These are phyloP conservation scores for Antedon mediterranea DNA, from an alignment of 53 echinoderm and acorn worm species.

Conservation along the genomic window DNA sequence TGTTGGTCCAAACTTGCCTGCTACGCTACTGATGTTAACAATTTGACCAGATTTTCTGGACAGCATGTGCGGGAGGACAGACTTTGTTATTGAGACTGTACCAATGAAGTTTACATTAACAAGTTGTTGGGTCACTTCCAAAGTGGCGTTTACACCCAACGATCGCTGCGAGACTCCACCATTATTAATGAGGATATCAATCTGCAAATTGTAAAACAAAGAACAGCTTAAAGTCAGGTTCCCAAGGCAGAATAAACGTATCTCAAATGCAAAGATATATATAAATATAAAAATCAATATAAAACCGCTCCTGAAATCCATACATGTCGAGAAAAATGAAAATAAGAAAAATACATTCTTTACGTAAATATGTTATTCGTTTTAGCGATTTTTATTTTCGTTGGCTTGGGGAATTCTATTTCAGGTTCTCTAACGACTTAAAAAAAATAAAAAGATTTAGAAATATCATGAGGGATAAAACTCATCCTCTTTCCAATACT, in stretches of 20 bases:
- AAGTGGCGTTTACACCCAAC: constrained; percentile 25
- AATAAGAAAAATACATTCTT: too few species aligned
- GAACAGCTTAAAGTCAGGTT: too few species aligned
- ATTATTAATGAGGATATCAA: constrained; percentile 80
- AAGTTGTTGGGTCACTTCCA: constrained; percentile 48
- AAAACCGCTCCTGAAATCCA: too few species aligned
- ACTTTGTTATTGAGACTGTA: constrained; percentile 60
- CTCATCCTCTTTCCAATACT: too few species aligned
- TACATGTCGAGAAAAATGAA: too few species aligned
- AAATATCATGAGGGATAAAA: too few species aligned
- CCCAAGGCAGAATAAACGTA: background rate
- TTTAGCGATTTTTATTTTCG: too few species aligned
- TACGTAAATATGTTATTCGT: too few species aligned
- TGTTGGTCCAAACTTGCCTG: constrained; percentile 40
- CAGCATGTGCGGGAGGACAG: constrained; percentile 60
- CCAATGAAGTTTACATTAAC: constrained; percentile 54
- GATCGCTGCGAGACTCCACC: constrained; percentile 66
- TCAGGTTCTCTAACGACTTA: too few species aligned
- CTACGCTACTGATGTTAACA: constrained; percentile 69
- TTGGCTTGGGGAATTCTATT: too few species aligned
- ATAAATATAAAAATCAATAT: background rate
- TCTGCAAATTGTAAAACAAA: constrained; percentile 17
- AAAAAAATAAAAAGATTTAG: too few species aligned
- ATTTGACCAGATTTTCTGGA: constrained; percentile 48
- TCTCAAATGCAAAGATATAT: background rate